Evolutionary conservation across 2,797 vertebrate genomes (phyloP).

Genomic region (Bryconaethiops microstoma): DNA sequence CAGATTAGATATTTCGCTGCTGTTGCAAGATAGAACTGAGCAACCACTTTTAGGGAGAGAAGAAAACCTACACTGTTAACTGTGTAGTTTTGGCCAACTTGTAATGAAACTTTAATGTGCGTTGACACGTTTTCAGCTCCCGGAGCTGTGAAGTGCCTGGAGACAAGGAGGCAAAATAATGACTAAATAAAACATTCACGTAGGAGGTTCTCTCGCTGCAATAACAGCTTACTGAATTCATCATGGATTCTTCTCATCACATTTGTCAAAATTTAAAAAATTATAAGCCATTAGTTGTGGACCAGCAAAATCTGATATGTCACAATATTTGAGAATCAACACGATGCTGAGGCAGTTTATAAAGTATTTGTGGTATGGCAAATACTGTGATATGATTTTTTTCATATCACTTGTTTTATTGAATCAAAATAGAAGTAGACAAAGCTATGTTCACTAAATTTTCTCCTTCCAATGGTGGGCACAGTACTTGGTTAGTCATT

Average conservation of each 20-base stretch:
- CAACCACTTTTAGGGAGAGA: neutral
- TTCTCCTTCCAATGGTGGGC: too few relatives aligned
- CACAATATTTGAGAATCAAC: too few relatives aligned
- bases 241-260: neutral
- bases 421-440: too few relatives aligned
- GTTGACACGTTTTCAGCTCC: slow-evolving; percentile 6
- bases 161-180: neutral
- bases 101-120: slow-evolving; percentile 6
- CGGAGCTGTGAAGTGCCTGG: neutral
- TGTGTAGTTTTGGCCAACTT: neutral
- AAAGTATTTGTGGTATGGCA: too few relatives aligned
- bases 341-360: too few relatives aligned
- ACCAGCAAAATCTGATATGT: neutral
- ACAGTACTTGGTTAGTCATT: too few relatives aligned
- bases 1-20: neutral
- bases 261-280: neutral
- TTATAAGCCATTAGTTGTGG: neutral
- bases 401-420: too few relatives aligned
- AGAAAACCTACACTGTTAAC: neutral
- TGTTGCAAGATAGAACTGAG: too few relatives aligned
- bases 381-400: too few relatives aligned
- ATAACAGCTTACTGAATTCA: neutral
- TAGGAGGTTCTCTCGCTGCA: neutral
- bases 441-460: too few relatives aligned
- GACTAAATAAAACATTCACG: neutral